Conservation (phyloP, 2,113 vertebrate species). For the Pitta sordida region DNA sequence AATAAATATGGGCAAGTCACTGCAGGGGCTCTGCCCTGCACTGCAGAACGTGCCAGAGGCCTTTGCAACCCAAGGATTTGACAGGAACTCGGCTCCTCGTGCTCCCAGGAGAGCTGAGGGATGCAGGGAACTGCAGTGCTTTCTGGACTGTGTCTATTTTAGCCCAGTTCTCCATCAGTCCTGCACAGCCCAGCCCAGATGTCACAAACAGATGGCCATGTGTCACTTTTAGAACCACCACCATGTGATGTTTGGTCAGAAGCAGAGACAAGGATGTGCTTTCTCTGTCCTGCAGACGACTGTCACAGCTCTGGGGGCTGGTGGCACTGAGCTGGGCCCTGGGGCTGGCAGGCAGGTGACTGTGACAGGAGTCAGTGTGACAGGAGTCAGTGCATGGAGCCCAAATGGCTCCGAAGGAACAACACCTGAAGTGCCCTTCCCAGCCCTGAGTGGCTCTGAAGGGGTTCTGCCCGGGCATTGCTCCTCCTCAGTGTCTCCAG, state of each 20-base stretch:
- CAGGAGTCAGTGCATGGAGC: slow-evolving; percentile 14
- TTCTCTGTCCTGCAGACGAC: background rate
- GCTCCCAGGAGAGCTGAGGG: background rate
- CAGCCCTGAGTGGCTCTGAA: background rate
- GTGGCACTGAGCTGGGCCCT: background rate
- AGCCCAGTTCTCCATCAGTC: background rate
- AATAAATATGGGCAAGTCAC: background rate
- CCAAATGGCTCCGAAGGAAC: background rate
- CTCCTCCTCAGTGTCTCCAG: background rate
- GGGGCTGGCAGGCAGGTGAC: slow-evolving; percentile 41
- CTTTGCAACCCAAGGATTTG: background rate
- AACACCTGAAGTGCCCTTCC: background rate
- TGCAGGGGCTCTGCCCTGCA: background rate
- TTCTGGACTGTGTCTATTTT: background rate
- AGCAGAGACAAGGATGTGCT: background rate
- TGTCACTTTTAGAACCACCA: background rate
- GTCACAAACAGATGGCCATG: background rate
- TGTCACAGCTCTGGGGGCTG: background rate
- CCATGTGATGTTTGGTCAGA: background rate
- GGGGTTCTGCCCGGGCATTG: background rate
- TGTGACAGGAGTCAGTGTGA: background rate
- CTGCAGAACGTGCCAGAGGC: background rate
- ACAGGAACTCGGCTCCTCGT: background rate
- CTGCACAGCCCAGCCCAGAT: background rate
- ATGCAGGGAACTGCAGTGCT: background rate